These are phyloP conservation scores for Pipistrellus pygmaeus DNA, from an alignment of 2,797 vertebrate genomes.

Conservation along the genomic window DNA sequence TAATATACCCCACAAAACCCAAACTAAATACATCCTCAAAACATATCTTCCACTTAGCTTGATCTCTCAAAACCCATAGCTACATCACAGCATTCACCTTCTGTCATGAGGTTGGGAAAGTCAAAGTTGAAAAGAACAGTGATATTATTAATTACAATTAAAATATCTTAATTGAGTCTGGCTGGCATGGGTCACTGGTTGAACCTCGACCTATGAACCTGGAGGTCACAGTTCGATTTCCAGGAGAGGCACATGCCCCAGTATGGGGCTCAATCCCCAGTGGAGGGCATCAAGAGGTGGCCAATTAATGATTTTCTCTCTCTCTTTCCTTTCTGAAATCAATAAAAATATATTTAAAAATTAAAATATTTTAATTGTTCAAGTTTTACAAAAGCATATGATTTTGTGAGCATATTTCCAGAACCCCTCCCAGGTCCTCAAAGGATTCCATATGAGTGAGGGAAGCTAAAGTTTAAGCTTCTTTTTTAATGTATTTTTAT, in stretches of 20 bases:
- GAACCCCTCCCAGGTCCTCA: not conserved
- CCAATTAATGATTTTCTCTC: no score
- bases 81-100: not conserved
- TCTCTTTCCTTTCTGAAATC: no score
- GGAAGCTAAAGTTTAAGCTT: not conserved
- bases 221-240: no score
- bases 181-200: not conserved
- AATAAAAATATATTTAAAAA: no score
- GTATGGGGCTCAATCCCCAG: no score
- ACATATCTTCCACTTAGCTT: constrained; percentile 46
- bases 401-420: constrained; percentile 33
- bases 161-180: not conserved
- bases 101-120: not conserved
- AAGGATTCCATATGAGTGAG: not conserved
- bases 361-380: not conserved
- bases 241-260: no score
- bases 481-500: not conserved
- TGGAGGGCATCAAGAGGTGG: no score
- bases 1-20: constrained; percentile 43
- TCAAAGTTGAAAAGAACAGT: not conserved
- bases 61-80: not conserved
- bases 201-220: not conserved
- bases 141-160: not conserved
- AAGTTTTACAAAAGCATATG: constrained; percentile 27
- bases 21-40: constrained; percentile 35